phyloP scores from a whole-genome alignment of 2,113 vertebrate species.

The Burhinus oedicnemus region DNA sequence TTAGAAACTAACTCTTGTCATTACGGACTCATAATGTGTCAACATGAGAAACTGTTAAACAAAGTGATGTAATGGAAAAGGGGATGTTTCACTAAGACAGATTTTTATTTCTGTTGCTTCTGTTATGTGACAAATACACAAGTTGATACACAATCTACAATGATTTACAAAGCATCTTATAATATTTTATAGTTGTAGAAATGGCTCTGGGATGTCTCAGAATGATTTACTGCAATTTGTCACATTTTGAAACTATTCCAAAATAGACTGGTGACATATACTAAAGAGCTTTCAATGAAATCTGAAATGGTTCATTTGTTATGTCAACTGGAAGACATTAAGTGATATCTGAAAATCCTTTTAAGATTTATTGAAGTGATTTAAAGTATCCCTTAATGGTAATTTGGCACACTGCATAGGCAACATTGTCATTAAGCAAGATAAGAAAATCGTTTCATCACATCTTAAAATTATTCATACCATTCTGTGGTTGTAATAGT shows the following conservation, averaged over 20 bases:
- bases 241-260: slow-evolving; percentile 72
- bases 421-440: slow-evolving; percentile 61
- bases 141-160: slow-evolving; percentile 32
- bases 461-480: slow-evolving; percentile 62
- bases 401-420: slow-evolving; percentile 59
- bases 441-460: slow-evolving; percentile 59
- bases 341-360: slow-evolving; percentile 75
- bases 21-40: not conserved
- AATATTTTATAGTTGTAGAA: slow-evolving; percentile 41
- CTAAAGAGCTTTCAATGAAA: slow-evolving; percentile 74
- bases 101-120: slow-evolving; percentile 55
- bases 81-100: not conserved
- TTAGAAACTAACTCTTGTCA: not conserved
- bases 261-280: slow-evolving; percentile 69
- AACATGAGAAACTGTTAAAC: slow-evolving; percentile 1
- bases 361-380: slow-evolving; percentile 74
- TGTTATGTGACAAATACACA: slow-evolving; percentile 37
- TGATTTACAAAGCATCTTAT: slow-evolving; percentile 41
- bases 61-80: slow-evolving; percentile 21
- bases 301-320: slow-evolving; percentile 75
- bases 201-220: slow-evolving; percentile 6
- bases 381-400: slow-evolving; percentile 72
- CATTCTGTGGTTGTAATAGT: not conserved
- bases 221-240: slow-evolving; percentile 70
- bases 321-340: slow-evolving; percentile 73